A percentile compares a stretch with the other conserved stretches of the same genome.
phyloP scores from a whole-genome alignment of 1,140 invertebrate species.

The Tetramorium parvispinum region DNA sequence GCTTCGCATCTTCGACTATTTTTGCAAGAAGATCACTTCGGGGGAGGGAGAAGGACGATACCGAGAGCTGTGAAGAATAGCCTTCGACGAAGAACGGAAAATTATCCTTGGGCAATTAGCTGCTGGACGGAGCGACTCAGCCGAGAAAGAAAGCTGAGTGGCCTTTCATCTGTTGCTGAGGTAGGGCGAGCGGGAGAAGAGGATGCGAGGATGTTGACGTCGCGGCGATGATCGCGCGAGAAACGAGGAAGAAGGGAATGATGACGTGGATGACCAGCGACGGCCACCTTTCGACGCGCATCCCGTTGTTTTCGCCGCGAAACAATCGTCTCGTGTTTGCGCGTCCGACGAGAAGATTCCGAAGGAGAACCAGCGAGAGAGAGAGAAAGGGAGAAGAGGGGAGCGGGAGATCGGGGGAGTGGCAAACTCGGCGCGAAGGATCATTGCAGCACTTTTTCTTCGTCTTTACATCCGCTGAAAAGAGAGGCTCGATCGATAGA shows the following conservation, averaged over 20 bases:
- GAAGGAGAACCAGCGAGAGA: background rate
- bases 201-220: background rate
- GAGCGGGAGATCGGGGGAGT: background rate
- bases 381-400: background rate
- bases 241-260: constrained; percentile 38
- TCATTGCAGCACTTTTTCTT: background rate
- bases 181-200: background rate
- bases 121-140: background rate
- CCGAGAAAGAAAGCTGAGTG: background rate
- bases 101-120: background rate
- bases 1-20: background rate
- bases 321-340: constrained; percentile 77
- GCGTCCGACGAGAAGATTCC: constrained; percentile 53
- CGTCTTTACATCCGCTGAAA: background rate
- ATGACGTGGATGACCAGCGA: constrained; percentile 23
- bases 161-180: background rate
- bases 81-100: background rate
- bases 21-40: background rate
- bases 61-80: background rate
- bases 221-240: constrained; percentile 41
- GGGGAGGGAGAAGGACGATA: background rate
- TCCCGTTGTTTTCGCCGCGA: constrained; percentile 75
- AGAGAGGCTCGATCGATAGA: background rate
- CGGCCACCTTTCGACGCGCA: constrained; percentile 68
- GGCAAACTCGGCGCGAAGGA: background rate